Base-by-base conservation (phyloP, 2,797 vertebrate genomes). In the Peromyscus attwateri region DNA sequence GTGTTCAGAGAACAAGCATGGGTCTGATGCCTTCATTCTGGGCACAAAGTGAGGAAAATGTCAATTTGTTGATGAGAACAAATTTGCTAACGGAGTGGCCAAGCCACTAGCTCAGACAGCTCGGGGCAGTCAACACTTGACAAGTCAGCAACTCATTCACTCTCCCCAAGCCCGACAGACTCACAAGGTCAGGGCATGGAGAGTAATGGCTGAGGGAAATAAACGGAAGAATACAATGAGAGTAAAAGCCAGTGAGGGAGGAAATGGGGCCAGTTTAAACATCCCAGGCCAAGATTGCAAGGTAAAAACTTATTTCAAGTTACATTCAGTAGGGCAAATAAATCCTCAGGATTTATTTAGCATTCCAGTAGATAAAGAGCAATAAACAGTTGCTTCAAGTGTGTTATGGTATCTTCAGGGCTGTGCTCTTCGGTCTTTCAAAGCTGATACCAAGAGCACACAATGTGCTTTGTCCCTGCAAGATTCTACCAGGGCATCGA, bases 301-400 rank as follows among this genome's bases (percentile, higher is more conserved):
- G 79, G 46, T 87, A 83, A 75, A 93, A 92, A 62, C 55, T 68
- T 92, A 91, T 62, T 96, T 92, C 89, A 66, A 83, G 60, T 96
- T 94, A 85, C 27, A 83, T 64, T 96, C 71, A 62, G 49, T 40
- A 52, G 77, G 79, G 46, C 82, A 96, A 97, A 89, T 76, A 92
- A 93, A 70, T 97, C 57, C 40, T 68, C 43, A 14, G 94, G 91
- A 94, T 94, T 96, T 90, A 94, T 81, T 91, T 93, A 79, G 75
- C 97, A 95, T 98, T 96, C 94, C 94, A 92, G 83, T 92, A 97
- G 91, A 79, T 92, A 90, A 79, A 96, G 34, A 93, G 70, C 83
- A 90, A 89, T 73, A 96, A 96, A 92, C 49, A 88, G 77, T 75
- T 34, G 49, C 40, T 95, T 94, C 23, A 8, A 57, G 68, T 23